phyloP scores from a whole-genome alignment of 2,113 vertebrate genomes.

The Epinephelus fuscoguttatus region DNA sequence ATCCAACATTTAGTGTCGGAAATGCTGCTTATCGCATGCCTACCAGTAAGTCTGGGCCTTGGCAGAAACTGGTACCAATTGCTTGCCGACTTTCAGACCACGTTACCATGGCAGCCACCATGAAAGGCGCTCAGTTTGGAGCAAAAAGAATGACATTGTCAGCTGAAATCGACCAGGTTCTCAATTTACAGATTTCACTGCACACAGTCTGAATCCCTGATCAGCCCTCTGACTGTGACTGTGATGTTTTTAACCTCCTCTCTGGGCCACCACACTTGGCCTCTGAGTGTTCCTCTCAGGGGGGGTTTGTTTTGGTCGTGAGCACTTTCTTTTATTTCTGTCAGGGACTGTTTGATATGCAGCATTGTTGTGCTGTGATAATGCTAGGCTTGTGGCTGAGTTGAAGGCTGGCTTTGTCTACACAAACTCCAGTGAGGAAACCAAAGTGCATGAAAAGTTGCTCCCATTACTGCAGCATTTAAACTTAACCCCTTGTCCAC shows the following conservation, averaged over 20 bases:
- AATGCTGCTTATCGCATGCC: constrained; percentile 77
- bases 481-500: constrained; percentile 68
- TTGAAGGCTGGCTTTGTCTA: constrained; percentile 82
- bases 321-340: constrained; percentile 70
- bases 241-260: constrained; percentile 62
- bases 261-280: constrained; percentile 45
- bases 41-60: constrained; percentile 81
- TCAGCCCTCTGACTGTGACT: constrained; percentile 48
- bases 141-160: constrained; percentile 84
- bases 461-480: constrained; percentile 59
- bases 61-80: constrained; percentile 87
- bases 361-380: constrained; percentile 83
- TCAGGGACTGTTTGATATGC: constrained; percentile 84
- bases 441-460: constrained; percentile 81
- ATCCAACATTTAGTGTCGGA: constrained; percentile 66
- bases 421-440: constrained; percentile 73
- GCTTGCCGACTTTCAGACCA: constrained; percentile 84
- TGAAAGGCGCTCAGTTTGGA: constrained; percentile 85
- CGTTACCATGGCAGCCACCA: constrained; percentile 87
- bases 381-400: constrained; percentile 76
- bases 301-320: constrained; percentile 66
- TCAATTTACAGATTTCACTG: constrained; percentile 76
- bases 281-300: constrained; percentile 51
- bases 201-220: constrained; percentile 57
- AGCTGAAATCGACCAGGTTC: constrained; percentile 79